Evolutionary conservation across 2,888 invertebrate genomes (phyloP), one percentile per base, ranked within the genome.

Genomic region (Philhelius pedissequus): DNA sequence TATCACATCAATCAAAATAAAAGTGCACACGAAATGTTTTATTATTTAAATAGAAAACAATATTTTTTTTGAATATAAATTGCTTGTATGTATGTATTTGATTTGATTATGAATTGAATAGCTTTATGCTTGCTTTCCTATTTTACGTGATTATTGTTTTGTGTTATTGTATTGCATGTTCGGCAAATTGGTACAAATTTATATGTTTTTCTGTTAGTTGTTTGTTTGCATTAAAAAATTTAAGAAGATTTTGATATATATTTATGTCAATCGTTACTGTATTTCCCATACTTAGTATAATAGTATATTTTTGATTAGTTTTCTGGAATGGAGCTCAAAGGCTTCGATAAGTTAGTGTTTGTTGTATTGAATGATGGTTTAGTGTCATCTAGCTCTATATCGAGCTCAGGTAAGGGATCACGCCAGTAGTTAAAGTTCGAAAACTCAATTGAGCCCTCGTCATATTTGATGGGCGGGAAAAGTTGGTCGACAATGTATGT

Each of bases 341-440:
- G 88, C 86, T 89, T 89, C 6, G 87, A 87, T 52, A 80, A 50
- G 64, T 69, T 86, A 27, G 70, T 70, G 69, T 78, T 83, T 64
- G 81, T 73, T 45, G 79, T 58, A 22, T 62, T 75, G n/a, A 86
- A 58, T 48, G 70, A 11, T 45, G 66, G 3, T 25, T 70, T 81
- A 50, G 45, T 76, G 45, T 78, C 71, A 58, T 89, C 89, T 68
- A 91, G 71, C 43, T 89, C 89, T 32, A 90, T 86, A 15, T 89
- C 90, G 84, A 94, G 88, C 84, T 94, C 93, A 3, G 94, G 94
- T 86, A 98, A 93, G 9, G 98, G 98, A 87, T 97, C 96, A 87
- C 98, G 95, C 99, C 99, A 99, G 92, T 95, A 99, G 89, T 96
- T 95, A 88, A 98, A 97, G 89, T 96, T 95, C 80, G 96, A 97